A percentile compares a stretch with the other conserved stretches of the same genome.
phyloP scores from a whole-genome alignment of 2,888 invertebrate species.

The Pollenia angustigena region DNA sequence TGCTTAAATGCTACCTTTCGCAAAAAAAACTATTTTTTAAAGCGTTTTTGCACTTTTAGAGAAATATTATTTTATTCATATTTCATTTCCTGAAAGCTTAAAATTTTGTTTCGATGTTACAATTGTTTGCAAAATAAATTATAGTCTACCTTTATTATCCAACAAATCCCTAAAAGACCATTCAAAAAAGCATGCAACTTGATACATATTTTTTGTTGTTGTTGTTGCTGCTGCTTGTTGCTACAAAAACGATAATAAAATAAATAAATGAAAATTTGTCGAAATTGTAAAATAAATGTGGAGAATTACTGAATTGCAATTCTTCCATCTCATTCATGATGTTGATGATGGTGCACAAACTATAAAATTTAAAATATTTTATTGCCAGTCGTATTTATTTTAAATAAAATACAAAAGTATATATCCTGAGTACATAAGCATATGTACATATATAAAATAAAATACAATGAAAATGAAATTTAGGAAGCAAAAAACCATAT shows the following conservation, averaged over 20 bases:
- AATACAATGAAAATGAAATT: conserved; percentile 41
- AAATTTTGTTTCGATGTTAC: too few relatives aligned
- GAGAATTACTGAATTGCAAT: conserved; percentile 52
- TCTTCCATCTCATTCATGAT: conserved; percentile 43
- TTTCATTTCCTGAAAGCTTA: too few relatives aligned
- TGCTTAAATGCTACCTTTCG: too few relatives aligned
- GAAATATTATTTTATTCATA: too few relatives aligned
- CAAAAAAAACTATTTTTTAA: too few relatives aligned
- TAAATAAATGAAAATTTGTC: conserved; percentile 34
- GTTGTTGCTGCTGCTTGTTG: neutral
- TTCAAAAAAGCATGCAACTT: conserved; percentile 11
- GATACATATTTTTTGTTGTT: too few relatives aligned
- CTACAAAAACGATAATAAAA: conserved; percentile 23
- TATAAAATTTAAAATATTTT: conserved; percentile 56
- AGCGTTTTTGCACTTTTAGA: too few relatives aligned
- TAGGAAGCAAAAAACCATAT: conserved; percentile 1
- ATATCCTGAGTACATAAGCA: neutral
- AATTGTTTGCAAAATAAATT: neutral
- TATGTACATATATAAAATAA: neutral
- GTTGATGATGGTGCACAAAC: conserved; percentile 17
- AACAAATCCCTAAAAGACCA: conserved; percentile 33
- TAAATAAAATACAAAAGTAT: conserved; percentile 30
- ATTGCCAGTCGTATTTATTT: conserved; percentile 55
- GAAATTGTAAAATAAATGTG: conserved; percentile 51
- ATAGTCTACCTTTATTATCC: conserved; percentile 10